phyloP scores from a whole-genome alignment of 2,113 vertebrate species.

The Phaethon lepturus region DNA sequence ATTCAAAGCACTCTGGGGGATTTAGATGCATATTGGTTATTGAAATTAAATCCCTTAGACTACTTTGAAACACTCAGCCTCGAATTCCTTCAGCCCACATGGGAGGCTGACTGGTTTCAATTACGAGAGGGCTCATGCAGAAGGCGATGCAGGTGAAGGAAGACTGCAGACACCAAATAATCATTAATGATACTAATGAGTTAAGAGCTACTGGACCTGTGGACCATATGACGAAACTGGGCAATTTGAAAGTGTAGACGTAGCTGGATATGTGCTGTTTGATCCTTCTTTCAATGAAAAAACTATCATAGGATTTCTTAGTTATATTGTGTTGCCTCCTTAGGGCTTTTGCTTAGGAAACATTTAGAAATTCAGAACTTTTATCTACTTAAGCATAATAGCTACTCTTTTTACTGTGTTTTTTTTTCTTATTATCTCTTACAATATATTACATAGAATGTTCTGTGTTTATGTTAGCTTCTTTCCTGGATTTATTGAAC shows the following conservation, averaged over 20 bases:
- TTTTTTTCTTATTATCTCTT: not conserved
- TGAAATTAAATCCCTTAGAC: constrained; percentile 41
- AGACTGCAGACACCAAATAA: not conserved
- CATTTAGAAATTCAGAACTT: not conserved
- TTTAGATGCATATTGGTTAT: constrained; percentile 31
- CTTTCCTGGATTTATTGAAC: not conserved
- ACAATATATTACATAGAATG: not conserved
- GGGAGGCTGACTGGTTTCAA: not conserved
- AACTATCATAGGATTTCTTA: not conserved
- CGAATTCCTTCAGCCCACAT: not conserved
- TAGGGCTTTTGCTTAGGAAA: not conserved
- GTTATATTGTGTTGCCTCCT: not conserved
- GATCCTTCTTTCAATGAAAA: not conserved
- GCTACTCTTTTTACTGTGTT: not conserved
- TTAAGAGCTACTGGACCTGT: not conserved
- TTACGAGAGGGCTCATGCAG: not conserved
- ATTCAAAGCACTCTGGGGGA: not conserved
- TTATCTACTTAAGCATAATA: not conserved
- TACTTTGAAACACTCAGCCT: not conserved
- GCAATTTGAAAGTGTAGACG: not conserved
- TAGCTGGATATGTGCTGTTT: not conserved
- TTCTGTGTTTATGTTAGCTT: not conserved
- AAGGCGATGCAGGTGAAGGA: not conserved
- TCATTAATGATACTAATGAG: not conserved
- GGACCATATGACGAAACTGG: not conserved